Base-by-base conservation (phyloP, 2,113 vertebrate genomes). In the Geococcyx californianus region DNA sequence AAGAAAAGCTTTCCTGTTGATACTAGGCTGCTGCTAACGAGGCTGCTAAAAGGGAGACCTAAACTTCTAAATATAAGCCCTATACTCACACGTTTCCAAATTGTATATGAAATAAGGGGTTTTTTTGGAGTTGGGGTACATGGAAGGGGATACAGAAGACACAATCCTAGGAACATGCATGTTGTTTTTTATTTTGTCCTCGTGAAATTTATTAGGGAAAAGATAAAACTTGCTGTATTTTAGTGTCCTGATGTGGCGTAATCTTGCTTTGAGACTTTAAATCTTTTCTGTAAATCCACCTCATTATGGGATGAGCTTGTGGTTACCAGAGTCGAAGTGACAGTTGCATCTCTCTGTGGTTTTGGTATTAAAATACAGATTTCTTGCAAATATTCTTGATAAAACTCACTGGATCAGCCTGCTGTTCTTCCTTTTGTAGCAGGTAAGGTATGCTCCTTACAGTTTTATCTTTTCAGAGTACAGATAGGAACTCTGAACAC, bases 21-120 rank as follows among this genome's bases (percentile, higher is more conserved):
- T 49, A 54, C 20, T 49, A 33, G 10, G 6, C 33, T 62, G 31
- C 33, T 60, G 45, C 8, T 47, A n/a, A 47, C 17, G 16, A 47
- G 45, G 45, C 29, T 62, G n/a, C 34, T 60, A 28, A 69, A 77
- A 80, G 42, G 13, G 54, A 59, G 17, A 68, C n/a, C 26, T 64
- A 34, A 40, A 33, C 64, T 93, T 34, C 25, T 38, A 38, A 42
- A n/a, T 49, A 6, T 54, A 42, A 85, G 45, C 20, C 17, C 40
- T 89, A 20, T 77, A 80, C 19, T 15, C 25, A 40, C 16, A 20
- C 28, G 9, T 95, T 79, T 86, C 42, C 15, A 5, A 82, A 87
- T 38, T 52, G 31, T 67, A 5, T 1, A 0, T 83, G 54, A 38
- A 23, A 16, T 54, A n/a, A 28, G 55, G 55, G 8, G 2, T 0